These are phyloP conservation scores for Laterallus jamaicensis DNA, from an alignment of 2,113 vertebrate species.

Conservation along the genomic window DNA sequence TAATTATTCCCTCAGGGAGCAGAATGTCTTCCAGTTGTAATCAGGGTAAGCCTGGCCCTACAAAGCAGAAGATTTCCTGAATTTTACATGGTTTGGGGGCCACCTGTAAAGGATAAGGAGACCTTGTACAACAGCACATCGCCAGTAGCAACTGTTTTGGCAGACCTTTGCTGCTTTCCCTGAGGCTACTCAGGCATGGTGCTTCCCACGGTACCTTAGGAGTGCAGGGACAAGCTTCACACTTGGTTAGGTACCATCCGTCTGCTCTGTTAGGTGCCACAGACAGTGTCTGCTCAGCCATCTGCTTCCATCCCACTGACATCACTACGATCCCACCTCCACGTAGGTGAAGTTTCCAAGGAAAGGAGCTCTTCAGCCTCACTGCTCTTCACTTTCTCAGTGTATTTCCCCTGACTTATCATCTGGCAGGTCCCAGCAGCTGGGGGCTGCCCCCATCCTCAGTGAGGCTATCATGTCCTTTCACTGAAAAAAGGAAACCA, in stretches of 20 bases:
- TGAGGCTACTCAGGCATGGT: neutral
- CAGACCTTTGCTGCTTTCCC: neutral
- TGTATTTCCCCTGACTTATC: neutral
- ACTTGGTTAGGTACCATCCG: neutral
- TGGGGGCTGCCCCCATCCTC: neutral
- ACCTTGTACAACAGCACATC: neutral
- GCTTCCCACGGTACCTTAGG: accelerated
- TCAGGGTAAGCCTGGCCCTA: neutral
- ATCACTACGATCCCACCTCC: neutral
- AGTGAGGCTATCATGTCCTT: neutral
- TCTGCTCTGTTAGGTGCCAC: neutral
- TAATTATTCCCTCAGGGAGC: slow-evolving; percentile 36
- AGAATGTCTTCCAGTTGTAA: neutral
- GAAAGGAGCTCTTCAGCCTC: neutral
- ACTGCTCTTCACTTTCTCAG: neutral
- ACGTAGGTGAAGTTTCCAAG: neutral
- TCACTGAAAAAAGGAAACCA: neutral
- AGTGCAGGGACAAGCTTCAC: neutral
- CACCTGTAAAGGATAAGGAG: neutral
- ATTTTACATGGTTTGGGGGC: neutral
- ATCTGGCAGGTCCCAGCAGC: neutral
- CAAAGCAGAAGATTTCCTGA: neutral
- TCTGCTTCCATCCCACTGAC: neutral
- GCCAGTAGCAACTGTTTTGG: neutral
- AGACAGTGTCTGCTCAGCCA: neutral